phyloP scores from a whole-genome alignment of 23 tunicate genomes.

The Halocynthia roretzi region DNA sequence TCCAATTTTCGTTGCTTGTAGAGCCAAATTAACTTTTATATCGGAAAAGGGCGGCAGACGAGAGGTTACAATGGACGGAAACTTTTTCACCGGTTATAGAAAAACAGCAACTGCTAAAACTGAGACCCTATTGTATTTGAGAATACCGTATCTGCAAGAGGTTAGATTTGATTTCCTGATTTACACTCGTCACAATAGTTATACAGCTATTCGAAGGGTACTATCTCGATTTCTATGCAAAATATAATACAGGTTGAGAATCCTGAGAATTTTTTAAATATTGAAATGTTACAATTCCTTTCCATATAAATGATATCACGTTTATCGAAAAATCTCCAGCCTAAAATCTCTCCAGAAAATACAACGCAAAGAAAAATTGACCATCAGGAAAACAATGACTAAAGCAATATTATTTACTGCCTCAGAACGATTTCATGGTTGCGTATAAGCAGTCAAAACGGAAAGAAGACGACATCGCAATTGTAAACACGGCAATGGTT shows the following conservation, averaged over 20 bases:
- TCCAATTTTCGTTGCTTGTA: slow-evolving; percentile 80
- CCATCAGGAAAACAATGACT: too few species aligned
- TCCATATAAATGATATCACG: neutral
- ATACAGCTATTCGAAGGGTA: neutral
- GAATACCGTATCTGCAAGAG: slow-evolving; percentile 42
- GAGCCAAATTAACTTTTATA: slow-evolving; percentile 40
- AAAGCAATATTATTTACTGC: too few species aligned
- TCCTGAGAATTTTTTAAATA: neutral
- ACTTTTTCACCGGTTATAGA: slow-evolving; percentile 88
- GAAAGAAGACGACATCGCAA: slow-evolving; percentile 93
- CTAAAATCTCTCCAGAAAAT: neutral
- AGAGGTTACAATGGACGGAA: slow-evolving; percentile 64
- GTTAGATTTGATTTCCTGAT: neutral
- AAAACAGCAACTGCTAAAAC: slow-evolving; percentile 43
- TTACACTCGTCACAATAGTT: too few species aligned
- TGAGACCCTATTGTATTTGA: slow-evolving; percentile 38
- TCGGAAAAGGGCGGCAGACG: slow-evolving; percentile 24
- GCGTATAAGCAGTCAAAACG: slow-evolving; percentile 81
- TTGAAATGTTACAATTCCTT: neutral
- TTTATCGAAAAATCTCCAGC: too few species aligned
- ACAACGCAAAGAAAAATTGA: too few species aligned
- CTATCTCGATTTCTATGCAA: neutral
- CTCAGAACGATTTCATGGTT: slow-evolving; percentile 65
- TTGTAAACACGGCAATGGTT: slow-evolving; percentile 86
- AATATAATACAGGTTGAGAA: too few species aligned